Evolutionary conservation across 1,140 invertebrate genomes (phyloP), one percentile per base, ranked within the genome.

Genomic region (Eueides isabella): DNA sequence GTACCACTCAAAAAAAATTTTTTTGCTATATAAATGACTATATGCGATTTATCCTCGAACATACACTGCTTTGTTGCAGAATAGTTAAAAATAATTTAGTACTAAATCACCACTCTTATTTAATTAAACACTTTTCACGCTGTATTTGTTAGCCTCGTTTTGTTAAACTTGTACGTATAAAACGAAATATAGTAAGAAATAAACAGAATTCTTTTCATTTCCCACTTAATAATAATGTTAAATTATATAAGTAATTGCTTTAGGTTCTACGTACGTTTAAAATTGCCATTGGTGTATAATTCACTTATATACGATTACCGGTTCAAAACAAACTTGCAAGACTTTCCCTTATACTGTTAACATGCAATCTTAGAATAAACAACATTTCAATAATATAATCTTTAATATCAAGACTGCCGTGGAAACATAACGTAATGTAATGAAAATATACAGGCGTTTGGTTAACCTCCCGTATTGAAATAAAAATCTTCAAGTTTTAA

Each of bases 301-400:
- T 2, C 23, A 26, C 44, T 23, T 55, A n/a, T 55, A 55, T 30
- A 48, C 38, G 16, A 29, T 67, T 28, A 30, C 35, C 38, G 65
- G 35, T 61, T 31, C 35, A 33, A 70, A 69, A 75, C 68, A 70
- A 65, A 48, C 67, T 61, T 29, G 64, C 67, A 69, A 71, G 48
- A 74, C 73, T 75, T 75, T 75, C 73, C 67, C 73, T 70, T 71
- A 71, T 75, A 75, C 70, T 71, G 70, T 75, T 71, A 75, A 35
- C 73, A 75, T 75, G 70, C 67, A 71, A 55, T 55, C 48, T 55
- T 26, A 55, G 65, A 72, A 72, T 48, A 38, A 38, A 62, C 31
- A 28, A 26, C 28, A 61, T 72, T 72, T 72, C 31, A 72, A 72
- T 72, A 66, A 66, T 26, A 55, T 55, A 55, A 55, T 55, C 48